Percentiles rank a stretch among this genome's conserved stretches.
Evolutionary conservation across 1,140 invertebrate genomes (phyloP).

Genomic region (Scaptomyza pallida): DNA sequence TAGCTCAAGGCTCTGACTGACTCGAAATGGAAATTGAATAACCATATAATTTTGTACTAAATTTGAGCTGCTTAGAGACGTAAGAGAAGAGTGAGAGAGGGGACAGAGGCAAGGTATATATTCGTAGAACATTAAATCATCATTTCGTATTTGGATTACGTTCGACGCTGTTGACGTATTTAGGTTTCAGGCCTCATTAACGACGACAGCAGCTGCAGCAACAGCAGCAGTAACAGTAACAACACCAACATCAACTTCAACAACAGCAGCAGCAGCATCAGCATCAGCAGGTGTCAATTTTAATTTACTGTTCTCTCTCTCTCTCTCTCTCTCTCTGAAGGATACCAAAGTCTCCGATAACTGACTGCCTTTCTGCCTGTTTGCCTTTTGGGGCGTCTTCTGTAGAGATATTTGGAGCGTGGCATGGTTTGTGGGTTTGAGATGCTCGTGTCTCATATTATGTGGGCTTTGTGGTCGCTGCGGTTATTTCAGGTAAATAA

Average conservation of each 20-base stretch:
- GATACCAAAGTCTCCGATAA: too few species aligned
- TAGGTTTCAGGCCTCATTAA: conserved; percentile 74
- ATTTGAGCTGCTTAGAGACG: conserved; percentile 13
- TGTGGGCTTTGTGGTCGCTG: conserved; percentile 46
- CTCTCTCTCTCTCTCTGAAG: too few species aligned
- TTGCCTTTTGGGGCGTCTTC: neutral
- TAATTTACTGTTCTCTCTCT: conserved; percentile 60
- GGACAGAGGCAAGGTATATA: neutral
- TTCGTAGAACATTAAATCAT: conserved; percentile 55
- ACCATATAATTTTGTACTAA: conserved; percentile 2
- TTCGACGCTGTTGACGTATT: conserved; percentile 60
- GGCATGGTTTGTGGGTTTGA: neutral
- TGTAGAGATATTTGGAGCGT: neutral
- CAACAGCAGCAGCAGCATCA: conserved; percentile 2
- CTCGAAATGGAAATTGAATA: conserved; percentile 17
- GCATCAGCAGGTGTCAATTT: conserved; percentile 78
- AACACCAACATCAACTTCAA: conserved; percentile 32
- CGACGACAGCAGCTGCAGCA: conserved; percentile 25
- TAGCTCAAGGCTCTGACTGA: conserved; percentile 1
- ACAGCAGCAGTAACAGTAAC: conserved; percentile 31
- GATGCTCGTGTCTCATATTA: conserved; percentile 39
- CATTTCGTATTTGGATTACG: conserved; percentile 34
- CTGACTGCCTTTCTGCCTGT: conserved; percentile 42
- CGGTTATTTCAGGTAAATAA: conserved; percentile 40
- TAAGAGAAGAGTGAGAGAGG: neutral